Evolutionary conservation across 1,140 invertebrate genomes (phyloP).

Genomic region (Berghia stephanieae): DNA sequence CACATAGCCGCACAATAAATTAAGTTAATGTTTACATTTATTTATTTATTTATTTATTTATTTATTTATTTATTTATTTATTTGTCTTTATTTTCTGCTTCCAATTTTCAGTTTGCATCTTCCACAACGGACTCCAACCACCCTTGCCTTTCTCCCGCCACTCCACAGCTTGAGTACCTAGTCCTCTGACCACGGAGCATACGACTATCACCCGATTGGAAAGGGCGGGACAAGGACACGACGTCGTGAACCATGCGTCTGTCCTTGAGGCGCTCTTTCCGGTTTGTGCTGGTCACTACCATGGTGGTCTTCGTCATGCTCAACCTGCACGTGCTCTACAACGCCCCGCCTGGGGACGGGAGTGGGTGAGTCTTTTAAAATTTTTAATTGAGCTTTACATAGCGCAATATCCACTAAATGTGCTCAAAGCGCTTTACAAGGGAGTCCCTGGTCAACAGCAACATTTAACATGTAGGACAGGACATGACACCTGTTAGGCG

Average conservation of each 20-base stretch:
- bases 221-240: neutral
- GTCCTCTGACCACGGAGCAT: neutral
- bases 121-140: neutral
- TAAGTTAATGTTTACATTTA: too few species aligned
- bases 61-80: too few species aligned
- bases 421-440: too few species aligned
- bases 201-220: neutral
- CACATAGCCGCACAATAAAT: too few species aligned
- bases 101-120: neutral
- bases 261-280: constrained; percentile 44
- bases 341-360: constrained; percentile 22
- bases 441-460: too few species aligned
- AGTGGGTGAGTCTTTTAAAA: constrained; percentile 15
- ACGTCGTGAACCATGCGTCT: constrained; percentile 40
- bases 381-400: too few species aligned
- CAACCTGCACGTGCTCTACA: constrained; percentile 54
- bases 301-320: constrained; percentile 55
- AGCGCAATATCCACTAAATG: too few species aligned
- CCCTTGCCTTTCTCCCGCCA: neutral
- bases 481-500: too few species aligned
- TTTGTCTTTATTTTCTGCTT: neutral
- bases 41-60: too few species aligned
- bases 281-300: constrained; percentile 49
- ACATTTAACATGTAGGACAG: too few species aligned
- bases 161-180: neutral